Conservation (phyloP, 2,113 vertebrate genomes). For the Sciurus niger region DNA sequence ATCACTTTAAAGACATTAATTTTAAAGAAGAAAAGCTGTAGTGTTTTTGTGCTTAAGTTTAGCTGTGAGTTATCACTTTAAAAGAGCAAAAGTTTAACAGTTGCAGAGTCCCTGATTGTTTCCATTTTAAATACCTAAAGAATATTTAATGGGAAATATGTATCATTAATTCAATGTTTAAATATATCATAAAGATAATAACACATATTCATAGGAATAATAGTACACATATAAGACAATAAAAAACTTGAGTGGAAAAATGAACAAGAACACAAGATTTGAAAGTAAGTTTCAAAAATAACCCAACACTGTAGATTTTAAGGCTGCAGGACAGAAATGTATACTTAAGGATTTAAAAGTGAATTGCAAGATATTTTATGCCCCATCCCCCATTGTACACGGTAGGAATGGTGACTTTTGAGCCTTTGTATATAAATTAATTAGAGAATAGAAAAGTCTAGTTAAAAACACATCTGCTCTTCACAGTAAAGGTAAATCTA, state of each 20-base stretch:
- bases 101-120: neutral
- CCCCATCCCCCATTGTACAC: neutral
- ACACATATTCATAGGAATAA: conserved; percentile 11
- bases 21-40: conserved; percentile 76
- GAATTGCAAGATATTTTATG: neutral
- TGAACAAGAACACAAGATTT: neutral
- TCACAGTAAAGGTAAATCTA: conserved; percentile 41
- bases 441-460: neutral
- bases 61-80: conserved; percentile 28
- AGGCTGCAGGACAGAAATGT: neutral
- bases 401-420: neutral
- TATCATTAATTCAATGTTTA: conserved; percentile 53
- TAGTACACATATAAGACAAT: neutral
- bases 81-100: conserved; percentile 47
- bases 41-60: conserved; percentile 54
- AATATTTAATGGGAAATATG: neutral
- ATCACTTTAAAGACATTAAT: conserved; percentile 88
- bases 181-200: neutral
- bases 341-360: neutral
- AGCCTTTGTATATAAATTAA: neutral
- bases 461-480: neutral
- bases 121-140: neutral
- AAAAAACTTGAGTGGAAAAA: neutral
- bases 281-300: conserved; percentile 38
- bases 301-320: neutral